Base-by-base conservation (phyloP, 2,888 invertebrate genomes). In the Drosophila mercatorum region DNA sequence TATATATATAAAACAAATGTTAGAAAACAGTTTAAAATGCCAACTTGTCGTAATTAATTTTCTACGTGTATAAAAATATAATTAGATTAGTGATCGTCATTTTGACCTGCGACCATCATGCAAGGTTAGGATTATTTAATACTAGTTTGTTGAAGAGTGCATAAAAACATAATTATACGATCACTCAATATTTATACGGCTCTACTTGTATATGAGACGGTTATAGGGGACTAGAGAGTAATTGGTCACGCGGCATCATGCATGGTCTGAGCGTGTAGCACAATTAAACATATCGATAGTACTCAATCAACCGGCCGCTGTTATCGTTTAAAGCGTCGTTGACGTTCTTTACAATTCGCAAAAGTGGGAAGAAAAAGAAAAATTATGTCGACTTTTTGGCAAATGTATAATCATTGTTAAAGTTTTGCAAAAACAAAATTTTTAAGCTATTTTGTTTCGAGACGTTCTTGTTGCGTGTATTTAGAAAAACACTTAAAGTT, bases 291-390 rank as follows among this genome's bases (percentile, higher is more conserved):
- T 38, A 73, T 72, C 83, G 86, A 86, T 80, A 83, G 58, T 38
- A 68, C 52, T 61, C 46, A 17, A 62, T 69, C 72, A 72, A 5
- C 73, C 73, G 68, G 75, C 68, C 69, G 67, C 74, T 86, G 78
- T 81, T 69, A 80, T 82, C 86, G 86, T 70, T 87, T 80, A 75
- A 74, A 86, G 88, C 83, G 83, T 83, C 83, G 85, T 77, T 77
- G 77, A 67, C 76, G 75, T 87, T 87, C 73, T 70, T 72, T 82
- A 81, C 80, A 81, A 81, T 72, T 81, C 73, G 87, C 88, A 70
- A 87, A 85, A 83, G 73, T 79, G 80, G 59, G 75, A 83, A 83
- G 73, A 68, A 72, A 65, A 66, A 58, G 62, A 73, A 75, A 72
- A 83, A 88, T 75, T 83, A 85, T 88, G 88, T 72, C 70, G 77